Conservation (phyloP, 2,888 invertebrate species). For the Tyria jacobaeae region DNA sequence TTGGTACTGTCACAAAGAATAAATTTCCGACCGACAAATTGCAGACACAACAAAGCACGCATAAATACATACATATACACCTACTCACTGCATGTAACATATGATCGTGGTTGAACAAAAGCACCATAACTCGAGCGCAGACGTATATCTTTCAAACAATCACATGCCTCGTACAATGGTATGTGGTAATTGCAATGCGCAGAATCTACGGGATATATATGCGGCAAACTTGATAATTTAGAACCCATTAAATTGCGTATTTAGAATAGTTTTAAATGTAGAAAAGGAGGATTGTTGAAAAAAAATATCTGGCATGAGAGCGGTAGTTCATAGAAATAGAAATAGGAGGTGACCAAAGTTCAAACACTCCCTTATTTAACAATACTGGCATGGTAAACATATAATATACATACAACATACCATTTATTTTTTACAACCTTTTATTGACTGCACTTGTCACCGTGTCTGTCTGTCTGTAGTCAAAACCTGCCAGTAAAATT, state of each 20-base stretch:
- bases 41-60: slow-evolving; percentile 59
- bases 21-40: slow-evolving; percentile 60
- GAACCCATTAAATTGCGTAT: not conserved
- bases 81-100: slow-evolving; percentile 38
- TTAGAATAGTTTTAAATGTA: not conserved
- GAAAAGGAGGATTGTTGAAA: not conserved
- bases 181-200: slow-evolving; percentile 33
- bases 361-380: no score
- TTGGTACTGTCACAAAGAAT: slow-evolving; percentile 6
- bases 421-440: no score
- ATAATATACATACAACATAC: no score
- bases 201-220: slow-evolving; percentile 11
- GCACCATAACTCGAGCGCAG: slow-evolving; percentile 48
- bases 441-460: no score
- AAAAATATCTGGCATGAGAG: not conserved
- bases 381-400: no score
- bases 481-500: no score
- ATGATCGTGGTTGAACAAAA: slow-evolving; percentile 56
- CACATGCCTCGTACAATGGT: slow-evolving; percentile 35
- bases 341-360: no score
- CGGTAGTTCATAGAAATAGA: not conserved
- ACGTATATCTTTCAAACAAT: slow-evolving; percentile 46
- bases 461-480: no score
- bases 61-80: slow-evolving; percentile 19
- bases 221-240: not conserved